phyloP scores from a whole-genome alignment of 2,888 invertebrate genomes.

The Drosophila merina region DNA sequence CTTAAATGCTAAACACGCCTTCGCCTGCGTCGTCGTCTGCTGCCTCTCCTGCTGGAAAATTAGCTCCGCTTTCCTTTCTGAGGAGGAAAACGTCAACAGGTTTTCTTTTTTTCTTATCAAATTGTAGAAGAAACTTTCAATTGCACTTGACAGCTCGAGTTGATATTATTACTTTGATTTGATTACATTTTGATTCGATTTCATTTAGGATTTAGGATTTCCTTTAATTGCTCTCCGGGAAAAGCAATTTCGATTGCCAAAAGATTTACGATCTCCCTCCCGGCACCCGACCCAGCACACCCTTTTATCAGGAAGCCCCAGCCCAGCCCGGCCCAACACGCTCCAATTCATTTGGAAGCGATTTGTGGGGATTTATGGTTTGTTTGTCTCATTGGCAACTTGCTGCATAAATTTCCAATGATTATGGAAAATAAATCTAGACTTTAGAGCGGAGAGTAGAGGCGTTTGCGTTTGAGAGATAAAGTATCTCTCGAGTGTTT shows the following conservation, averaged over 20 bases:
- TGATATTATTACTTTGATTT: conserved; percentile 32
- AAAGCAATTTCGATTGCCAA: conserved; percentile 19
- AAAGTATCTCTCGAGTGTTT: background rate
- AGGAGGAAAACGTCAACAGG: background rate
- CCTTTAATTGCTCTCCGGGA: conserved; percentile 18
- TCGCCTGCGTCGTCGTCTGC: background rate
- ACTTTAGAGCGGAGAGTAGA: background rate
- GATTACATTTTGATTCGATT: conserved; percentile 34
- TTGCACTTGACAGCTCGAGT: conserved; percentile 35
- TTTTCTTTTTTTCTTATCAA: conserved; percentile 6
- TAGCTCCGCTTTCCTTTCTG: conserved; percentile 6
- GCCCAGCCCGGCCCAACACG: conserved; percentile 11
- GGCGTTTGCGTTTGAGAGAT: background rate
- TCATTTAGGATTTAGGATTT: conserved; percentile 18
- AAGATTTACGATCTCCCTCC: conserved; percentile 24
- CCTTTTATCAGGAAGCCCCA: too few species aligned
- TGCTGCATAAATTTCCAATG: conserved; percentile 38
- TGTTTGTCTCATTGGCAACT: conserved; percentile 42
- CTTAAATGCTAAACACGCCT: conserved; percentile 41
- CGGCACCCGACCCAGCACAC: too few species aligned
- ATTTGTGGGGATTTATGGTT: conserved; percentile 51
- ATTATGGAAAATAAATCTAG: conserved; percentile 39
- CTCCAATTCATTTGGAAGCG: conserved; percentile 58
- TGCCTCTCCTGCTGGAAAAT: conserved; percentile 12
- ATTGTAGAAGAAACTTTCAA: conserved; percentile 19